Conservation (phyloP, 2,113 vertebrate species). For the Plecturocebus donacophilus region DNA sequence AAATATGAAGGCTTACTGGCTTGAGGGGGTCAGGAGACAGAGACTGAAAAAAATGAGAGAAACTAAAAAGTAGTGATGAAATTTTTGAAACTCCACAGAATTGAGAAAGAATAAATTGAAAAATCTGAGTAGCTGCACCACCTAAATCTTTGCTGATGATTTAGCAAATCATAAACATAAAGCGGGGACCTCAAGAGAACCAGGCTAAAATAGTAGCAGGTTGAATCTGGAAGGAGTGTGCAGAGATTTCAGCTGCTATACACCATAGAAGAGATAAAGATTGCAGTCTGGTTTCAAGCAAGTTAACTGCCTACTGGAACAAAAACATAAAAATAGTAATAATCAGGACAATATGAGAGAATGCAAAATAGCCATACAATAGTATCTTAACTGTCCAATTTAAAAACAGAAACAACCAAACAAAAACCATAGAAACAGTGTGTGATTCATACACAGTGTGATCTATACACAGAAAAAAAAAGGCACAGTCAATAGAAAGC, state of each 20-base stretch:
- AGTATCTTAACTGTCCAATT: background rate
- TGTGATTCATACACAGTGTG: background rate
- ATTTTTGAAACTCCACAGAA: background rate
- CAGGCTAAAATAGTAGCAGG: background rate
- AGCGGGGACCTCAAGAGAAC: rapidly evolving
- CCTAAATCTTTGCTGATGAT: background rate
- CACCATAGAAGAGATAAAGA: background rate
- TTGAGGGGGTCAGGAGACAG: background rate
- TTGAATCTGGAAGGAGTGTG: background rate
- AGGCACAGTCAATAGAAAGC: background rate
- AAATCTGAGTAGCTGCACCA: background rate
- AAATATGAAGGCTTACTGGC: background rate
- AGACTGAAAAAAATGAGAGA: background rate
- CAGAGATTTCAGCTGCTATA: background rate
- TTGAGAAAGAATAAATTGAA: background rate
- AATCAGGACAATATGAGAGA: background rate
- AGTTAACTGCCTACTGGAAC: background rate
- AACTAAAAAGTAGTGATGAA: background rate
- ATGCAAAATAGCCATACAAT: background rate
- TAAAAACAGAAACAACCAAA: background rate
- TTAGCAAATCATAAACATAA: background rate
- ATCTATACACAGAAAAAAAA: background rate
- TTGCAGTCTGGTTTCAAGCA: background rate
- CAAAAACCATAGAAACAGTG: background rate
- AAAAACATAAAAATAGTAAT: background rate